Conservation (phyloP, 2,797 vertebrate genomes). For the Sarcophilus harrisii region DNA sequence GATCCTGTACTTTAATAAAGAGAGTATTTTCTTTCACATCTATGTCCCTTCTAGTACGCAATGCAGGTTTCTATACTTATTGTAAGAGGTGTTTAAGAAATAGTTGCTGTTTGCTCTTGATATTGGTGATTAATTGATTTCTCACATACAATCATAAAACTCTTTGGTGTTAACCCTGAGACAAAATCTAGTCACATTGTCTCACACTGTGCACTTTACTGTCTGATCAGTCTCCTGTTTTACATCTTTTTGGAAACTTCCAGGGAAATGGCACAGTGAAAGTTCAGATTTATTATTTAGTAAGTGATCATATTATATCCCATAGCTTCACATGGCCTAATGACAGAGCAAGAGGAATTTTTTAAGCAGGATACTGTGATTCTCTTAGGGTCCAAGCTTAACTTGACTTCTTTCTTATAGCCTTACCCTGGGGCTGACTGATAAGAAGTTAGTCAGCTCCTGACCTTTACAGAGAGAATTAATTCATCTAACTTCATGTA, state of each 20-base stretch:
- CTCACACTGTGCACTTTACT: neutral
- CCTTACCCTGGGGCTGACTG: slow-evolving; percentile 20
- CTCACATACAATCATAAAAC: neutral
- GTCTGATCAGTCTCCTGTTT: slow-evolving; percentile 17
- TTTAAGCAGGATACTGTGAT: neutral
- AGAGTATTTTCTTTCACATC: neutral
- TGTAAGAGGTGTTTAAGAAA: neutral
- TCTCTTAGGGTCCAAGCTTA: neutral
- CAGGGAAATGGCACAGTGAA: slow-evolving; percentile 28
- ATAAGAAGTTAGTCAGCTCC: slow-evolving; percentile 19
- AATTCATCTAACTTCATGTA: neutral
- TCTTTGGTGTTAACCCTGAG: neutral
- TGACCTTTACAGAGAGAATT: neutral
- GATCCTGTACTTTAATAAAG: neutral
- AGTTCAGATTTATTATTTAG: neutral
- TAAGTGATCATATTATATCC: slow-evolving; percentile 4
- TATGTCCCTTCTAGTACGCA: neutral
- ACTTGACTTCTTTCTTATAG: slow-evolving; percentile 3
- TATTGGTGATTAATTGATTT: neutral
- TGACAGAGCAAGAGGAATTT: neutral
- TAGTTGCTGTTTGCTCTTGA: neutral
- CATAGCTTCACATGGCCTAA: neutral
- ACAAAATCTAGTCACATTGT: neutral
- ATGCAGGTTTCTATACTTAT: neutral
- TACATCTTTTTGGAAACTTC: slow-evolving; percentile 45